Base-by-base conservation (phyloP, 1,140 invertebrate species). In the Pseudomyrmex gracilis region DNA sequence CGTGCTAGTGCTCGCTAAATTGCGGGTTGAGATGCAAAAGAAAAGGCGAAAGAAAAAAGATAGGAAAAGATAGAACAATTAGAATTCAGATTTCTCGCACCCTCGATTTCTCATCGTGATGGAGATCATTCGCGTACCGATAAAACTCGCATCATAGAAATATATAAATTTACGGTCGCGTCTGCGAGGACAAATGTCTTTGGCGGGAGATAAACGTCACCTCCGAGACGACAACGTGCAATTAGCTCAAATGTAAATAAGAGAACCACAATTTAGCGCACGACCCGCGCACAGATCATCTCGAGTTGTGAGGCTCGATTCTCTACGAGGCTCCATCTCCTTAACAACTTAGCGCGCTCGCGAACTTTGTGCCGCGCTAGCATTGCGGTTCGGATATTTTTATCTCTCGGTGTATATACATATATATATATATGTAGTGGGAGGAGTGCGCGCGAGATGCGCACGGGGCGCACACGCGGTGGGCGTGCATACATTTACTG, bases 401-500 rank as follows among this genome's bases (percentile, higher is more conserved):
- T 67, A 22, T 82, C 34, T 43, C 63, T 64, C 57, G 45, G 4
- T 24, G 45, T 34, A 34, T 1, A 34, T 5, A 24, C n/a, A n/a
- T n/a, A n/a, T n/a, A n/a, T n/a, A 51, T 34, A 34, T 1, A 34
- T 5, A 24, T 24, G 5, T 34, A 5, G 67, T 70, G 58, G 55
- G 73, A 78, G 71, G 55, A 57, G n/a, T n/a, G 53, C 73, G 12
- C 77, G 43, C 82, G 53, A 73, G 83, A 83, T 49, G 34, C 34
- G 34, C 34, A 5, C 34, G 86, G 22, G 67, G 47, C 57, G 71
- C 83, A 45, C 34, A 34, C 34, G 34, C 34, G 34, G 70, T 89
- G 86, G 87, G 86, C 87, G 87, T 88, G 84, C 87, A 89, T 89
- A 88, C 45, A 86, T 89, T 89, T 73, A 57, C 78, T 82, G 84